Evolutionary conservation across 1,140 invertebrate genomes (phyloP), one percentile per base, ranked within the genome.

Genomic region (Drosophila biarmipes): DNA sequence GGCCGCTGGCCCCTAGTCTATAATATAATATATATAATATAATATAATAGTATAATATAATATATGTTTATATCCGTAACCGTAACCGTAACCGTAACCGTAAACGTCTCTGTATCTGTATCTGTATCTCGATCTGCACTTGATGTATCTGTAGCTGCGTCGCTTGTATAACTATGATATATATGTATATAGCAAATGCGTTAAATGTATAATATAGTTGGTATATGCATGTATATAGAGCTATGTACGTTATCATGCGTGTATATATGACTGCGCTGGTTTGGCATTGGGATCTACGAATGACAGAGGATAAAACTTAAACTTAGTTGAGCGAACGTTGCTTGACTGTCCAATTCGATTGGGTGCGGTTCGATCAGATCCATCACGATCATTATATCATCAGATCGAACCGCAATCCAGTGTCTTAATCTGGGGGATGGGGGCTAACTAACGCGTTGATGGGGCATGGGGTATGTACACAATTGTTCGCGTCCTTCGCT

Each of bases 241-340:
- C 46, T 63, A 75, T 66, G 35, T 75, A 56, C 38, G 48, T 51
- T 49, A 74, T 74, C 31, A 42, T 73, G 53, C 53, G 49, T 49
- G 55, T 71, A 54, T 61, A 31, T 62, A 53, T 58, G 61, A 57
- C 54, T 64, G 54, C 56, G 61, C 53, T 73, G 45, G 42, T 76
- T 80, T 73, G 78, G 46, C 64, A 63, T 87, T 58, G 57, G 56
- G 51, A 46, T 67, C 73, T 86, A 63, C 42, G 56, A 74, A 76
- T 58, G 73, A 46, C 63, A 59, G 63, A 86, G 67, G 56, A 56
- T 84, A 81, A 86, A 85, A 86, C 82, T 87, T 86, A 86, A 86
- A 59, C 78, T 66, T 71, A 72, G 46, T 84, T 81, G 81, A 86
- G 82, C 82, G 73, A 81, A 69, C 14, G 52, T 67, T 67, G 46